A percentile compares a stretch with the other conserved stretches of the same genome.
These are phyloP conservation scores for Triops longicaudatus DNA, from an alignment of 1,140 invertebrate genomes.

Conservation along the genomic window DNA sequence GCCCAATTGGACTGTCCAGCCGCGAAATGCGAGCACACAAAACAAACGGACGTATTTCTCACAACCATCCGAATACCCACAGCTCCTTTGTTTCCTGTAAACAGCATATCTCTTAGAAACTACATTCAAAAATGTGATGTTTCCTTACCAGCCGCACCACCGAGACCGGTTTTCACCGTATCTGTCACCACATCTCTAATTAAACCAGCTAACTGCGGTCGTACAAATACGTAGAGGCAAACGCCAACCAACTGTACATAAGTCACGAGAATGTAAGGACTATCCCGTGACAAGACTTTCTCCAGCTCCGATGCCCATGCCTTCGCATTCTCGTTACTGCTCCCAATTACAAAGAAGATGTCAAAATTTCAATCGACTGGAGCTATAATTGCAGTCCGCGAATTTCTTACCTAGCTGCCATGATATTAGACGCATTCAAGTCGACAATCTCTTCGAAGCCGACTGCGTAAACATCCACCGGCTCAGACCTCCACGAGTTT, in stretches of 20 bases:
- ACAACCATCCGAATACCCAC: constrained; percentile 86
- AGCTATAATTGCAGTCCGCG: constrained; percentile 27
- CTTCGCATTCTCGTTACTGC: constrained; percentile 85
- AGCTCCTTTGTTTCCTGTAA: constrained; percentile 82
- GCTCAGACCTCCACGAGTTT: constrained; percentile 34
- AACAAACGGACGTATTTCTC: constrained; percentile 88
- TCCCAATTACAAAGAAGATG: constrained; percentile 23
- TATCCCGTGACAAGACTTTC: constrained; percentile 79
- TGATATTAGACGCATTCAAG: constrained; percentile 95
- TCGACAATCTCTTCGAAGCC: constrained; percentile 99
- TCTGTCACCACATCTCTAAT: constrained; percentile 88
- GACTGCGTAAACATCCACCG: constrained; percentile 86
- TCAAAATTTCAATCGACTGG: too few species aligned
- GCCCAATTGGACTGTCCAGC: constrained; percentile 94
- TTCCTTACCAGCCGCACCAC: constrained; percentile 69
- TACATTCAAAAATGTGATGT: not conserved
- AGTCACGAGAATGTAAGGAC: constrained; percentile 82
- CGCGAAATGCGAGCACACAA: constrained; percentile 97
- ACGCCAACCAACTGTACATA: constrained; percentile 97
- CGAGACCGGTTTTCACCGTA: constrained; percentile 94
- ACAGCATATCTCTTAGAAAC: constrained; percentile 22
- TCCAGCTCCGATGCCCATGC: constrained; percentile 92
- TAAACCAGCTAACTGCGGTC: constrained; percentile 73
- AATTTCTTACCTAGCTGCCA: constrained; percentile 65
- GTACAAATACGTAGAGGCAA: constrained; percentile 89